Evolutionary conservation across 1,140 invertebrate species (phyloP).

Genomic region (Linepithema humile): DNA sequence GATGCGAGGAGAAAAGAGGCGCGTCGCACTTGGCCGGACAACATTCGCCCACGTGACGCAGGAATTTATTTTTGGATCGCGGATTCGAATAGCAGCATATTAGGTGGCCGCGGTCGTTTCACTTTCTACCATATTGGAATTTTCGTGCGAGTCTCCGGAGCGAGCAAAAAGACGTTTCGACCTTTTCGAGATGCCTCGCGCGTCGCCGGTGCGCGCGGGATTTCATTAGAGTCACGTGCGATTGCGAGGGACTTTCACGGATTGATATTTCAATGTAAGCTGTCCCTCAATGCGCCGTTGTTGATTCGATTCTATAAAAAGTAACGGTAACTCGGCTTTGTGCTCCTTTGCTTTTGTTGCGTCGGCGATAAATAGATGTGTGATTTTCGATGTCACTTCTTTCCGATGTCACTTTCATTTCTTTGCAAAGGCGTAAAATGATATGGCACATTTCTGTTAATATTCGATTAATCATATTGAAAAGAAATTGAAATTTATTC

Average conservation of each 20-base stretch:
- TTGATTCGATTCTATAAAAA: background rate
- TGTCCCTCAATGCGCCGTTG: background rate
- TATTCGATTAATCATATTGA: background rate
- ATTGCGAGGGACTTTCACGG: conserved; percentile 36
- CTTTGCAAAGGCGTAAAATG: background rate
- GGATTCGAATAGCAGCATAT: conserved; percentile 43
- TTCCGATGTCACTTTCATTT: no score
- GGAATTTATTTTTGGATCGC: conserved; percentile 24
- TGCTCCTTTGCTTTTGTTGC: no score
- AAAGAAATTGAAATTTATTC: background rate
- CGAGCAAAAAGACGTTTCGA: conserved; percentile 5
- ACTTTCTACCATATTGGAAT: conserved; percentile 20
- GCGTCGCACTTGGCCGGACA: background rate
- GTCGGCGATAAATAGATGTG: no score
- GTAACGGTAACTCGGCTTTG: background rate
- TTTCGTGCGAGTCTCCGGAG: background rate
- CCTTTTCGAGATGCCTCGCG: conserved; percentile 18
- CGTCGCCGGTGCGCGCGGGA: background rate
- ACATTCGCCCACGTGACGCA: conserved; percentile 1
- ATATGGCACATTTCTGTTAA: background rate
- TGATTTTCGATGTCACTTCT: no score
- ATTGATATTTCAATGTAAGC: conserved; percentile 3
- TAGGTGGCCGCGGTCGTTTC: background rate
- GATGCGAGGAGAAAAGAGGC: background rate
- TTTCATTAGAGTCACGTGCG: conserved; percentile 33